A percentile compares a stretch with the other conserved stretches of the same genome.
phyloP scores from a whole-genome alignment of 2,113 vertebrate species.

The Nematolebias whitei region DNA sequence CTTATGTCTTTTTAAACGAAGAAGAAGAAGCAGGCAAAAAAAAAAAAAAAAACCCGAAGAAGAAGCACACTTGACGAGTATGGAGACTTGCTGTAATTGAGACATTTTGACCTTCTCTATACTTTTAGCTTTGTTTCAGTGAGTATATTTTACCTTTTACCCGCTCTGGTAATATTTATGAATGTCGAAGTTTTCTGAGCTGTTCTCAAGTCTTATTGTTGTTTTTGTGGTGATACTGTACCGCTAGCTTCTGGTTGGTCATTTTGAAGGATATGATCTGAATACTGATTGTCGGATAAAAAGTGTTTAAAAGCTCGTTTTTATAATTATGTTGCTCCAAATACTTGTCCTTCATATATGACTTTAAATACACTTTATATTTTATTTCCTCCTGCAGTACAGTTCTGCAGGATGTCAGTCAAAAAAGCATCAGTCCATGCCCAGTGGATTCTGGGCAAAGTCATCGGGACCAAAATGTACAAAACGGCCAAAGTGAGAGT shows the following conservation, averaged over 20 bases:
- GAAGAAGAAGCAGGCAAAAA: background rate
- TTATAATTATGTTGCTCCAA: too few relatives aligned
- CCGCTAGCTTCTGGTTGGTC: too few relatives aligned
- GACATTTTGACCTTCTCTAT: slow-evolving; percentile 70
- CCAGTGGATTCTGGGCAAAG: slow-evolving; percentile 93
- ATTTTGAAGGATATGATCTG: too few relatives aligned
- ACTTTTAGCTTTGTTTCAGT: background rate
- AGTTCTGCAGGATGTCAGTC: slow-evolving; percentile 82
- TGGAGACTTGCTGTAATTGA: too few relatives aligned
- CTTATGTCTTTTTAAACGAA: background rate
- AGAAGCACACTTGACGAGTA: slow-evolving; percentile 25
- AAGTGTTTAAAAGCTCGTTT: background rate
- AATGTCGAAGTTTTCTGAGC: fast-evolving
- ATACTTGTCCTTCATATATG: background rate
- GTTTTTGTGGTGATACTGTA: too few relatives aligned
- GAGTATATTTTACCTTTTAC: background rate
- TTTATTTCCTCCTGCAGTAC: slow-evolving; percentile 31
- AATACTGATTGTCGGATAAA: background rate
- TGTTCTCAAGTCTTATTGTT: background rate
- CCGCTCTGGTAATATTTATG: fast-evolving
- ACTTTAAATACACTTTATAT: background rate
- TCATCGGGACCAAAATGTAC: slow-evolving; percentile 95
- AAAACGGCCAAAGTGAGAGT: slow-evolving; percentile 97
- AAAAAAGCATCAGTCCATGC: slow-evolving; percentile 88
- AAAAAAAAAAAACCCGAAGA: background rate